phyloP scores from a whole-genome alignment of 2,797 vertebrate genomes.

The Novumbra hubbsi region DNA sequence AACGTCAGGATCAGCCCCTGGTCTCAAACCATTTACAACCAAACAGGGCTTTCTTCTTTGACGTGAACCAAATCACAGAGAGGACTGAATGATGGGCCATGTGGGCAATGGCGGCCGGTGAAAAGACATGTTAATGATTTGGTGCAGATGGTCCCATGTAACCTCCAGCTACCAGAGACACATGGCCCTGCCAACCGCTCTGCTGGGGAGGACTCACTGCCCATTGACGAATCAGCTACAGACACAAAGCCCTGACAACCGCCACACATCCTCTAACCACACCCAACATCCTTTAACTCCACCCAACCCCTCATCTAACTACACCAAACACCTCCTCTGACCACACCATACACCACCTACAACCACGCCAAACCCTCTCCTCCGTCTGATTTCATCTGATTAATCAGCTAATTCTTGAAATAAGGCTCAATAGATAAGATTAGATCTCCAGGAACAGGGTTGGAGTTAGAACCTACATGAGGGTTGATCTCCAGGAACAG shows the following conservation, averaged over 20 bases:
- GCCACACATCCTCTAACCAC: conserved; percentile 36
- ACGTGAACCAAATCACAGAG: conserved; percentile 6
- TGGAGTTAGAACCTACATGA: no score
- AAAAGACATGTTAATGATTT: conserved; percentile 70
- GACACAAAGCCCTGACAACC: conserved; percentile 50
- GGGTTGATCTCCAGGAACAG: no score
- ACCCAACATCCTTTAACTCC: conserved; percentile 25
- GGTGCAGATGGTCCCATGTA: conserved; percentile 73
- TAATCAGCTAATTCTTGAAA: no score
- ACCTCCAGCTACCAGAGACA: conserved; percentile 70
- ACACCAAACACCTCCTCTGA: no score
- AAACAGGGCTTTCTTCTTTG: conserved; percentile 49
- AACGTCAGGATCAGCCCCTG: not conserved
- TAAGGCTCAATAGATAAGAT: no score
- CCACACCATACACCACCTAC: no score
- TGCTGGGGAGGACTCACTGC: conserved; percentile 50
- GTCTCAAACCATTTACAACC: conserved; percentile 48
- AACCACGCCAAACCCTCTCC: no score
- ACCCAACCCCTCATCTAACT: conserved; percentile 17
- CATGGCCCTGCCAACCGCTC: conserved; percentile 57
- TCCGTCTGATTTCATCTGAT: no score
- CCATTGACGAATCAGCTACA: conserved; percentile 67
- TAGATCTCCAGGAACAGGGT: no score
- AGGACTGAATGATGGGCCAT: conserved; percentile 30
- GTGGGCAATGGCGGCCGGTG: conserved; percentile 67